Evolutionary conservation across 1,140 invertebrate species (phyloP), one percentile per base, ranked within the genome.

Genomic region (Telenomus remus): DNA sequence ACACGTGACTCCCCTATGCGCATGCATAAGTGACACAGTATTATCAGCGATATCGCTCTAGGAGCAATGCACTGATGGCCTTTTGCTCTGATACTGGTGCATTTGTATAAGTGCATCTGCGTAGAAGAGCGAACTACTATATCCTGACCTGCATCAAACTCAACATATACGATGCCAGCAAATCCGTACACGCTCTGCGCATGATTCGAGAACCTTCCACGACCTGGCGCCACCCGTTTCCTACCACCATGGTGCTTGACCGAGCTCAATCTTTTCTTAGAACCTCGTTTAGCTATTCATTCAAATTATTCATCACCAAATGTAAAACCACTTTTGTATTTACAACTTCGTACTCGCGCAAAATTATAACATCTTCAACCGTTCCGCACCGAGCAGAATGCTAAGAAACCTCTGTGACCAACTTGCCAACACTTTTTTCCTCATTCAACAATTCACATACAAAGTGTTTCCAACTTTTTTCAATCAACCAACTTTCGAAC

Each of bases 111-210:
- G 80, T 82, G 78, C 80, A 82, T 82, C 79, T 78, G 79, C 80
- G 80, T 79, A 78, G 81, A 76, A 78, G 79, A 70, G 74, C 70
- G 56, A 79, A 71, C 73, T 74, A 75, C 69, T 76, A 81, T 76
- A 75, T 82, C 79, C 82, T 83, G 81, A 84, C 82, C 82, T 84
- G 81, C 82, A 81, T 80, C 78, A 84, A 79, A 64, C 70, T 74
- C 57, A 33, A 57, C 70, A 64, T 74, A 63, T 70, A 70, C 55
- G 57, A 73, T 76, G 74, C 60, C 60, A 73, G 53, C 42, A 64
- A 76, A 72, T 79, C 64, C 65, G 54, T 59, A 59, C 59, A 55
- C 64, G 59, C 60, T 69, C 60, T 79, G 78, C 70, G 73, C 69
- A 74, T 80, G 71, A 66, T 72, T 80, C 79, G 63, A 78, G 68